These are phyloP conservation scores for Drosophila guanche DNA, from an alignment of 1,140 invertebrate genomes.

Conservation along the genomic window DNA sequence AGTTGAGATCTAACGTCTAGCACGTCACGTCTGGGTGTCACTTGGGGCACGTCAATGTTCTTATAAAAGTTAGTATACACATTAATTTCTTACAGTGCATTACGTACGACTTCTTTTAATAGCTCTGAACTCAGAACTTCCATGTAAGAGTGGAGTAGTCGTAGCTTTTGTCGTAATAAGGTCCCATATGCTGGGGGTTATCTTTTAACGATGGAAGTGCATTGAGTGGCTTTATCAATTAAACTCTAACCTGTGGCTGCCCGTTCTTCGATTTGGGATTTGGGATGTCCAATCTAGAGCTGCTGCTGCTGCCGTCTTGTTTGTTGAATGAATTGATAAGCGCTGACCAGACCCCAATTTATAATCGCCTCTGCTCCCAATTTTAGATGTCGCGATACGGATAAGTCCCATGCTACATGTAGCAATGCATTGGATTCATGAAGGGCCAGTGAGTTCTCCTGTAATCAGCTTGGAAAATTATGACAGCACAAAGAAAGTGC, in stretches of 20 bases:
- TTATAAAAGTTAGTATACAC: not conserved
- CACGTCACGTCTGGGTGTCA: too few relatives aligned
- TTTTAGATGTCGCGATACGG: conserved; percentile 31
- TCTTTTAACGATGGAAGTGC: conserved; percentile 38
- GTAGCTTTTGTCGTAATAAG: conserved; percentile 31
- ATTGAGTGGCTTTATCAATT: conserved; percentile 13
- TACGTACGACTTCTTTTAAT: conserved; percentile 22
- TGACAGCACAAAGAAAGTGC: conserved; percentile 5
- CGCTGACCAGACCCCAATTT: conserved; percentile 23
- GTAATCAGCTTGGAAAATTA: conserved; percentile 10
- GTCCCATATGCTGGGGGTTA: conserved; percentile 54
- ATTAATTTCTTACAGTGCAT: conserved; percentile 30
- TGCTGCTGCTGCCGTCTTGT: not conserved
- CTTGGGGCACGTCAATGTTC: not conserved
- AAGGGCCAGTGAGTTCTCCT: conserved; percentile 11
- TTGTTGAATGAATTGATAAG: conserved; percentile 28
- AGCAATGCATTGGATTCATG: conserved; percentile 14
- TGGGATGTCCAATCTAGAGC: not conserved
- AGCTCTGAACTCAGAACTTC: conserved; percentile 21
- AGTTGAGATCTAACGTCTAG: not conserved
- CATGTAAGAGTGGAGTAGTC: conserved; percentile 1
- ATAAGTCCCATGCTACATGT: conserved; percentile 9
- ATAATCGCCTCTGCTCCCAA: conserved; percentile 43
- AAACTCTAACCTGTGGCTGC: conserved; percentile 21
- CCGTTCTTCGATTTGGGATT: conserved; percentile 6